Conservation (phyloP, 1,140 invertebrate genomes). For the Achatina immaculata region DNA sequence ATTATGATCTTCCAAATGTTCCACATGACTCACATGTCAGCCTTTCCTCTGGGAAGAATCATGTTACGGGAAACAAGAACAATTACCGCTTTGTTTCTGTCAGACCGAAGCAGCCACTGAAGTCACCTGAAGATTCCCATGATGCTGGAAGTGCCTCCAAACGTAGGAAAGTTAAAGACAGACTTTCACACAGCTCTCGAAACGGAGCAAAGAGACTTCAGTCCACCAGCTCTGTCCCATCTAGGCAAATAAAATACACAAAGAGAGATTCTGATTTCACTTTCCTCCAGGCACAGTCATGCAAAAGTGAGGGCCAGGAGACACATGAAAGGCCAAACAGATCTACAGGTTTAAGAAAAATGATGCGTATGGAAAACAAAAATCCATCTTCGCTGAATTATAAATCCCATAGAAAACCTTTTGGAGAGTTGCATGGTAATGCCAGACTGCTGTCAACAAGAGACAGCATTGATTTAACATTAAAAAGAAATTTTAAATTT, state of each 20-base stretch:
- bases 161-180: constrained; percentile 26
- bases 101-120: neutral
- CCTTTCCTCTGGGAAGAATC: too few species aligned
- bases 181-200: neutral
- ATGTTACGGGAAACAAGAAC: too few species aligned
- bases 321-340: neutral
- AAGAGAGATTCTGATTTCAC: too few species aligned
- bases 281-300: too few species aligned
- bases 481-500: constrained; percentile 52
- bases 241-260: too few species aligned
- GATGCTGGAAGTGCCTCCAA: constrained; percentile 26
- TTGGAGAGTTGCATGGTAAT: neutral
- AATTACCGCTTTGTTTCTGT: too few species aligned
- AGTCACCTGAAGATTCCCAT: neutral
- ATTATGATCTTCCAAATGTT: too few species aligned
- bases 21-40: too few species aligned
- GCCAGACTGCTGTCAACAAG: constrained; percentile 45
- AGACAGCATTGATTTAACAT: constrained; percentile 42
- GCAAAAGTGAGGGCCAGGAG: neutral
- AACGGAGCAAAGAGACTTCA: too few species aligned
- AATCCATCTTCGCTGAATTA: neutral
- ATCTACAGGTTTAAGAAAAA: neutral
- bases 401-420: neutral
- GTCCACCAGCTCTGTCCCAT: too few species aligned
- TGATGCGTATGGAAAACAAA: constrained; percentile 11